Percentiles rank a stretch among this genome's conserved stretches.
Conservation (phyloP, 2,113 vertebrate species). For the Trogon surrucura region DNA sequence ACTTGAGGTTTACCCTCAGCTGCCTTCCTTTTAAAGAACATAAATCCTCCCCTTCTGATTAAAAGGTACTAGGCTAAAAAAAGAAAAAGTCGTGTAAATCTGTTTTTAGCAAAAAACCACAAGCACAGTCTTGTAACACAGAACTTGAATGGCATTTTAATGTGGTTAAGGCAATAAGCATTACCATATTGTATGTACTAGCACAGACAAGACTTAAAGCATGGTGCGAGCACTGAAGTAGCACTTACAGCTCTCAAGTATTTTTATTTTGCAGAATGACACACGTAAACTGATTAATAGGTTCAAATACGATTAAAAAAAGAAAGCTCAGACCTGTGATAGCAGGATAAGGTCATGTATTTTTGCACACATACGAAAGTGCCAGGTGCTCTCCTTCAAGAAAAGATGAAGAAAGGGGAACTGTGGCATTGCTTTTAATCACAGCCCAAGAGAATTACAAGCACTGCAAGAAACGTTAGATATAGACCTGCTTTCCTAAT, state of each 20-base stretch:
- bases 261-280: not conserved
- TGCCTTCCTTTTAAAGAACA: not conserved
- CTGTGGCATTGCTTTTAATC: not conserved
- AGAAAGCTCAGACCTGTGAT: not conserved
- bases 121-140: not conserved
- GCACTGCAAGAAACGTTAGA: not conserved
- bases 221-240: not conserved
- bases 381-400: not conserved
- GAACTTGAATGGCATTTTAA: not conserved
- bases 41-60: not conserved
- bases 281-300: not conserved
- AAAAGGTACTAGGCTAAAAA: not conserved
- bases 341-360: not conserved
- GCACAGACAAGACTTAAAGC: not conserved
- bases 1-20: not conserved
- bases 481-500: not conserved
- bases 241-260: not conserved
- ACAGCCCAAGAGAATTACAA: not conserved
- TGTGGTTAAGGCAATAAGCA: not conserved
- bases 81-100: not conserved
- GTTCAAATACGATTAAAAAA: not conserved
- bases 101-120: not conserved
- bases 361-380: not conserved
- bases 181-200: not conserved
- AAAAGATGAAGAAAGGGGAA: not conserved